Conservation (phyloP, 2,113 vertebrate genomes). For the Cnemophilus loriae region DNA sequence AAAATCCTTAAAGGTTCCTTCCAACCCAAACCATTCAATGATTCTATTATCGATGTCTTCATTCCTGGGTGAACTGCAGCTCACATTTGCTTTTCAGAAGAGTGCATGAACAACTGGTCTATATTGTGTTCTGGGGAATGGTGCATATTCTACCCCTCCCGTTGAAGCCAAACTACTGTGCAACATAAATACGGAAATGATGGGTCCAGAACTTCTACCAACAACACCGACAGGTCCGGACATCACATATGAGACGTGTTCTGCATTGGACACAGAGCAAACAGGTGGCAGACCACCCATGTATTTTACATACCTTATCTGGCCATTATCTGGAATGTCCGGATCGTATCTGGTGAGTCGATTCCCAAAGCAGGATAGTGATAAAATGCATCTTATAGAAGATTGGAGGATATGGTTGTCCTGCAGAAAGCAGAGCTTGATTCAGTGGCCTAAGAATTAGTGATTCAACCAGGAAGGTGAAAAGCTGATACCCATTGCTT, state of each 20-base stretch:
- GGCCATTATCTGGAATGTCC: not conserved
- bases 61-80: not conserved
- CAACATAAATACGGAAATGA: not conserved
- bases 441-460: not conserved
- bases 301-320: not conserved
- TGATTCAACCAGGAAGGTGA: not conserved
- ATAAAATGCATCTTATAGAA: not conserved
- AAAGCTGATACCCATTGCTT: not conserved
- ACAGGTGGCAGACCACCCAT: not conserved
- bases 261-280: not conserved
- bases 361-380: not conserved
- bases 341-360: not conserved
- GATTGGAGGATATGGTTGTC: not conserved
- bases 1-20: not conserved
- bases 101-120: not conserved
- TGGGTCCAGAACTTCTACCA: not conserved
- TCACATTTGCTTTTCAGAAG: not conserved
- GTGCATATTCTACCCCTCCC: not conserved
- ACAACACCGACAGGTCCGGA: not conserved
- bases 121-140: not conserved
- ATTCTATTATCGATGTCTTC: not conserved
- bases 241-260: not conserved
- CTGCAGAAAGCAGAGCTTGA: not conserved
- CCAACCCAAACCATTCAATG: not conserved
- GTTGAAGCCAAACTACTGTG: not conserved